Percentiles rank a stretch among this genome's conserved stretches.
These are phyloP conservation scores for Ameiurus melas DNA, from an alignment of 2,113 vertebrate species.

Conservation along the genomic window DNA sequence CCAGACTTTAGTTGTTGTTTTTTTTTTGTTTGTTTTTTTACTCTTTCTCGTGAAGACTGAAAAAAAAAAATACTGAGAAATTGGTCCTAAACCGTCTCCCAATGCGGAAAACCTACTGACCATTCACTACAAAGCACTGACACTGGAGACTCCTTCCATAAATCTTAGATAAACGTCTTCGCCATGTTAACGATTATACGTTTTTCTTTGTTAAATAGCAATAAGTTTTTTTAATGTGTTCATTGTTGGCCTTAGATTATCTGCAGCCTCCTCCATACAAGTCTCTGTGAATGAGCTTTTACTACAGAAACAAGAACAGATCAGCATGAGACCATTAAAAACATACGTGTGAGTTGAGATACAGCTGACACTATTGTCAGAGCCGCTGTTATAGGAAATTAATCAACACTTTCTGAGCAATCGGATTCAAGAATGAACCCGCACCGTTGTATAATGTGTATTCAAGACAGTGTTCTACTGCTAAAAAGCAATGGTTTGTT, in stretches of 20 bases:
- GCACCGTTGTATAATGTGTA: background rate
- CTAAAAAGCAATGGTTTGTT: background rate
- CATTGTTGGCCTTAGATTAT: background rate
- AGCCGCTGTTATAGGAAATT: background rate
- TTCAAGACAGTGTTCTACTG: background rate
- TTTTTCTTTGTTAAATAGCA: background rate
- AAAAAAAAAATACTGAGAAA: background rate
- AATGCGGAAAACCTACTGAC: background rate
- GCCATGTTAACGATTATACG: background rate
- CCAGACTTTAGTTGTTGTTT: no score
- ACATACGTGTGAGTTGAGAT: background rate
- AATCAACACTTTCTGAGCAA: background rate
- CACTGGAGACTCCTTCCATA: background rate
- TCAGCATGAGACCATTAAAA: background rate
- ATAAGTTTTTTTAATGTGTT: background rate
- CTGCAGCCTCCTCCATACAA: background rate
- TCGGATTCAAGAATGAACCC: background rate
- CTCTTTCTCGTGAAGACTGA: no score
- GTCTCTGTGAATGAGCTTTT: background rate
- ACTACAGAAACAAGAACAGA: background rate
- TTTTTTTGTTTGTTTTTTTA: no score
- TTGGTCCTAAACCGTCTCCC: background rate
- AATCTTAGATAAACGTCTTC: no score
- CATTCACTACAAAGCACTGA: background rate
- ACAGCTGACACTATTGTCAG: background rate